These are phyloP conservation scores for Palaemon carinicauda DNA, from an alignment of 1,140 invertebrate species.

Conservation along the genomic window DNA sequence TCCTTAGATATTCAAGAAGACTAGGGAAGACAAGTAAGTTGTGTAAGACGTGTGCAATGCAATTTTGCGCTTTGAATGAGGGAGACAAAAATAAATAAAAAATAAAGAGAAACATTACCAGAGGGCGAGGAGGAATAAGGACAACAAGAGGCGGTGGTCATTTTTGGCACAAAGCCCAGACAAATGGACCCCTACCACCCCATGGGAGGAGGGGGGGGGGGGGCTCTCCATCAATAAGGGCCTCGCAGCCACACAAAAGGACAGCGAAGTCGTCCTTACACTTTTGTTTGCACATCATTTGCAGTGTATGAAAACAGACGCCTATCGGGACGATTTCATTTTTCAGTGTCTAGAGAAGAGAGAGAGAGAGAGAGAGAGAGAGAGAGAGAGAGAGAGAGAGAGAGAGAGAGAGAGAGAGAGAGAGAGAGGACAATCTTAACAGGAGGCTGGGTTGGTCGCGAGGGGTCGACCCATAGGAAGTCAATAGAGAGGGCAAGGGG, in stretches of 20 bases:
- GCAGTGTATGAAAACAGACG: constrained; percentile 9
- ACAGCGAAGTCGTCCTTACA: background rate
- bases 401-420: background rate
- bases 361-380: background rate
- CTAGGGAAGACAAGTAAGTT: no score
- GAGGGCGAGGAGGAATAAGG: no score
- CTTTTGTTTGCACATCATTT: constrained; percentile 5
- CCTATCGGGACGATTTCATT: background rate
- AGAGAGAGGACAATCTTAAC: background rate
- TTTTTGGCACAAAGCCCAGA: background rate
- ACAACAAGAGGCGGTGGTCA: background rate
- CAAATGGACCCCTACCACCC: background rate
- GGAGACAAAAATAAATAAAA: no score
- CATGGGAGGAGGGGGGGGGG: no score
- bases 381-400: background rate
- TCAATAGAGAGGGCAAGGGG: background rate
- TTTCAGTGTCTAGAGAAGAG: background rate
- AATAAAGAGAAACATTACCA: no score
- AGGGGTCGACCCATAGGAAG: background rate
- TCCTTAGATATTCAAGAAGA: no score
- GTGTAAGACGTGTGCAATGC: no score
- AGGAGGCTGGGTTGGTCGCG: background rate
- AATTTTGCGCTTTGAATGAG: no score
- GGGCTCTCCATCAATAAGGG: background rate
- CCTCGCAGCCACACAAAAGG: background rate